Percentiles rank a stretch among this genome's conserved stretches.
phyloP scores from a whole-genome alignment of 2,797 vertebrate species.

The Onychomys leucogaster region DNA sequence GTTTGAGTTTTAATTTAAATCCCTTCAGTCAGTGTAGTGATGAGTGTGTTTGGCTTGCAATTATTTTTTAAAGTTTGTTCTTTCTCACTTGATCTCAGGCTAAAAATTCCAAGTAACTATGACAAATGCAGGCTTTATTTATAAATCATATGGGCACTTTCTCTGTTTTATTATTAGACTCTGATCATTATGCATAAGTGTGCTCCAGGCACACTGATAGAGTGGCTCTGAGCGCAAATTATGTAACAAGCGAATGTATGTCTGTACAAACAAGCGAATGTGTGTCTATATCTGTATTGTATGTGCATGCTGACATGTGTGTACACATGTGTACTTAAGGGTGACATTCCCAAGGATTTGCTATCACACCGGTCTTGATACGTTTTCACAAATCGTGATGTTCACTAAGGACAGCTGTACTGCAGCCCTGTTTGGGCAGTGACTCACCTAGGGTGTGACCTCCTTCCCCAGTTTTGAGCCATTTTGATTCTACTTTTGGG shows the following conservation, averaged over 20 bases:
- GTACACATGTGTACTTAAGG: not conserved
- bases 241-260: not conserved
- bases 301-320: not conserved
- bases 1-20: constrained; percentile 72
- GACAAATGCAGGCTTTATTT: constrained; percentile 54
- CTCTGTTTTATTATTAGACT: not conserved
- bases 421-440: not conserved
- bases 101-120: constrained; percentile 57
- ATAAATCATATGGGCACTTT: not conserved
- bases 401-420: constrained; percentile 29
- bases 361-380: constrained; percentile 3
- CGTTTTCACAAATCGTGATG: not conserved
- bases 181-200: constrained; percentile 12
- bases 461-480: not conserved
- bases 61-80: constrained; percentile 53
- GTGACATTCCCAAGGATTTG: not conserved
- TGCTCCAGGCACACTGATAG: not conserved
- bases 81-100: constrained; percentile 59
- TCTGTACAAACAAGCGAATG: not conserved
- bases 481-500: not conserved
- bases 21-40: constrained; percentile 4
- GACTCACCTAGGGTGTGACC: constrained; percentile 46
- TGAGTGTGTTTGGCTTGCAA: constrained; percentile 41
- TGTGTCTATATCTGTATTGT: not conserved
- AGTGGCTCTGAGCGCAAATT: not conserved